Base-by-base conservation (phyloP, 2,888 invertebrate genomes). In the Lithophane semibrunnea region DNA sequence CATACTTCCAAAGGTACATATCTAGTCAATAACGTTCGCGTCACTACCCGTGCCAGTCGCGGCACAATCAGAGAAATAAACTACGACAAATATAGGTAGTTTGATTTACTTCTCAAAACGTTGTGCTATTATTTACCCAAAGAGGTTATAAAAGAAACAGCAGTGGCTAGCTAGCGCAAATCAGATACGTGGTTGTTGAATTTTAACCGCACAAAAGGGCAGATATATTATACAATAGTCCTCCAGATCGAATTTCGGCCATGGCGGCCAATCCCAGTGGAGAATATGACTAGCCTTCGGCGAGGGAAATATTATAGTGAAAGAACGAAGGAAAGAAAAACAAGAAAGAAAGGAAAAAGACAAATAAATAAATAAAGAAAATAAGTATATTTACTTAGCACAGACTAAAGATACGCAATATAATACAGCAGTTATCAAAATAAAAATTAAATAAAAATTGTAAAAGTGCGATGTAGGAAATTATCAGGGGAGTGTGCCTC, bases 1-100 rank as follows among this genome's bases (percentile, higher is more conserved):
- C 47, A 58, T 63, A 47, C 42, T 13, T 69, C 8, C 1, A 16
- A 49, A 54, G 44, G 44, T 54, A 47, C 21, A 71, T 1, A 44
- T 42, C 10, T 37, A 65, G 7, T 60, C 12, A 16, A 29, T 4
- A 44, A 42, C 16, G 10, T 18, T 24, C 12, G 58, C 65, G 80
- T 81, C 81, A 77, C 83, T 3, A 21, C 1, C 58, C 70, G 82
- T 82, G 79, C 82, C 82, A 83, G 83, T 71, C 83, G 44, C 82
- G 24, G 42, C 2, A 12, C n/a, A 13, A 16, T 13, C 49, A 58
- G 13, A 18, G 13, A 7, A 73, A 83, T 54, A 67, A 66, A 67
- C 47, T 60, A 10, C 49, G 56, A n/a, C 66, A 82, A 81, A 77
- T 73, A 70, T 78, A n/a, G n/a, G n/a, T n/a, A 66, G 52, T 73